Evolutionary conservation across 2,113 vertebrate genomes (phyloP).

Genomic region (Tetrax tetrax): DNA sequence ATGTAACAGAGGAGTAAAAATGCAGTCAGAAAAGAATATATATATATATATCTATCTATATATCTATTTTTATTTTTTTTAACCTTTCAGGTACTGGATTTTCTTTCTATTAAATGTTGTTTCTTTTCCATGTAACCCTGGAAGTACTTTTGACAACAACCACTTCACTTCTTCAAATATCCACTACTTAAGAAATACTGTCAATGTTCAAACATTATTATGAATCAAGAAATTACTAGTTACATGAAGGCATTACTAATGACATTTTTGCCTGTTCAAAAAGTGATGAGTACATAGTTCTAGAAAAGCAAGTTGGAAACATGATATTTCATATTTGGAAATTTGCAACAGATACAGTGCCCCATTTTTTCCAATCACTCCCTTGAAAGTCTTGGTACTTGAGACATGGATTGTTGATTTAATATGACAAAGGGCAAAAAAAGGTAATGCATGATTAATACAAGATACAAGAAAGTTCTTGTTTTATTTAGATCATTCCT

Average conservation of each 20-base stretch:
- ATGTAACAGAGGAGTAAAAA: constrained; percentile 29
- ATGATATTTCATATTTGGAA: not conserved
- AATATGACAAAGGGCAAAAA: not conserved
- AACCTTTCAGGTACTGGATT: not conserved
- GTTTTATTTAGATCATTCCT: not conserved
- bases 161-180: not conserved
- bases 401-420: not conserved
- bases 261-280: not conserved
- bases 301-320: not conserved
- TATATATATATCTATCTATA: too few species aligned
- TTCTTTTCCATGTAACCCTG: not conserved
- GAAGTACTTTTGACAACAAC: constrained; percentile 26
- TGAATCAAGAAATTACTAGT: not conserved
- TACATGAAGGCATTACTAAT: not conserved
- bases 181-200: not conserved
- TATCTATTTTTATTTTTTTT: not conserved
- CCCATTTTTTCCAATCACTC: not conserved
- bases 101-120: constrained; percentile 23
- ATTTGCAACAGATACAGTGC: not conserved
- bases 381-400: not conserved
- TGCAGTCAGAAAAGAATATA: not conserved
- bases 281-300: not conserved
- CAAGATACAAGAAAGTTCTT: not conserved
- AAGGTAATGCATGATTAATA: not conserved
- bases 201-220: too few species aligned